phyloP scores from a whole-genome alignment of 2,888 invertebrate species.

The Adela reaumurella region DNA sequence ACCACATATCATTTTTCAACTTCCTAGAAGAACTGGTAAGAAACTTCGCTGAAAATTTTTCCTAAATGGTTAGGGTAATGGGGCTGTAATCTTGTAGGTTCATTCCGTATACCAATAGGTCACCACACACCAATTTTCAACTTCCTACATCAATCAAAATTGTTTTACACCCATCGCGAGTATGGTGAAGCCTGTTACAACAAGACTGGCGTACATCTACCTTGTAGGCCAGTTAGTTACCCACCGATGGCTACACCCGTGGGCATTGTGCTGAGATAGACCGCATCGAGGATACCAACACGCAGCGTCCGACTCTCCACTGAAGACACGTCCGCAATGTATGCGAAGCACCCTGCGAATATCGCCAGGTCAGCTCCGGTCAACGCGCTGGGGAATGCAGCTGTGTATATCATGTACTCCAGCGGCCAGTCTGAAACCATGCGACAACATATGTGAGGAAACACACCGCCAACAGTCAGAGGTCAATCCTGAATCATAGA shows the following conservation, averaged over 20 bases:
- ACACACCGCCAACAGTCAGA: neutral
- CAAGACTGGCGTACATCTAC: too few species aligned
- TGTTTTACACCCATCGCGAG: too few species aligned
- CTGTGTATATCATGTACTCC: conserved; percentile 70
- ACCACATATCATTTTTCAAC: too few species aligned
- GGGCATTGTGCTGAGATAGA: conserved; percentile 81
- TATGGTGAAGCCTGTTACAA: too few species aligned
- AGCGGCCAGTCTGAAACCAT: conserved; percentile 62
- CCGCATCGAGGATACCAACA: conserved; percentile 77
- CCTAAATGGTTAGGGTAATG: too few species aligned
- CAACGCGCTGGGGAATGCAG: conserved; percentile 70
- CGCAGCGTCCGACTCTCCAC: conserved; percentile 68
- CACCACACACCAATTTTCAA: too few species aligned
- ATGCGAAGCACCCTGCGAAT: conserved; percentile 75
- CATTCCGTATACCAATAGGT: too few species aligned
- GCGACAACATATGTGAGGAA: neutral
- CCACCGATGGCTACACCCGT: conserved; percentile 73
- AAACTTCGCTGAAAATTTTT: too few species aligned
- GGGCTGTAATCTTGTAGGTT: too few species aligned
- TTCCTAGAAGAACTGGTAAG: neutral
- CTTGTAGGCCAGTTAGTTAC: too few species aligned
- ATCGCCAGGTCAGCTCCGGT: conserved; percentile 78
- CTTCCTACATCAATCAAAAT: too few species aligned
- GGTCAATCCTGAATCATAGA: neutral
- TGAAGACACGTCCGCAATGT: conserved; percentile 75